Conservation (phyloP, 2,797 vertebrate genomes). For the Cossypha niveicapilla region DNA sequence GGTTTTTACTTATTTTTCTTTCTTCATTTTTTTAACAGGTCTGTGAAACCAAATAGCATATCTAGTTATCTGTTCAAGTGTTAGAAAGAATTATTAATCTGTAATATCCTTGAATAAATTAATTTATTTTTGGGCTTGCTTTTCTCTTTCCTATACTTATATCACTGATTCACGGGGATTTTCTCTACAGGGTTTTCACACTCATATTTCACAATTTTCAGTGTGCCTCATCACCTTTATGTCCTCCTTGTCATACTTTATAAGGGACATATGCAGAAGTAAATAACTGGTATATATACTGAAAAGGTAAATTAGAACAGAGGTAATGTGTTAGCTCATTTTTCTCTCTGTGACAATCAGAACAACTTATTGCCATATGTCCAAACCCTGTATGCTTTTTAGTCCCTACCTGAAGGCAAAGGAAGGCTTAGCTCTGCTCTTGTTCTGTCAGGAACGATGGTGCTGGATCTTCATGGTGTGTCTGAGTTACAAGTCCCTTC, state of each 20-base stretch:
- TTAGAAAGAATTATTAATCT: neutral
- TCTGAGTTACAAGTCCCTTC: neutral
- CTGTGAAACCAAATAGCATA: neutral
- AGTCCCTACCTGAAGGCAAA: neutral
- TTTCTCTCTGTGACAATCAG: neutral
- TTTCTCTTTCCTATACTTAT: neutral
- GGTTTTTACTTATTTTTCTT: neutral
- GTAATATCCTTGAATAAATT: neutral
- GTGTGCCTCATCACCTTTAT: neutral
- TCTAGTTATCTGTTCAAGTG: neutral
- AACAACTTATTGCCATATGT: neutral
- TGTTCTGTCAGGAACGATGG: rapidly evolving
- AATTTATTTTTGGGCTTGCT: neutral
- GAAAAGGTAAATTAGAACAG: neutral
- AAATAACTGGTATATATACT: neutral
- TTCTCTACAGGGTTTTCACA: neutral
- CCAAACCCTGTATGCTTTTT: neutral
- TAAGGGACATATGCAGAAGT: neutral
- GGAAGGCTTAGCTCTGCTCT: neutral
- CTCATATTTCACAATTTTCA: neutral
- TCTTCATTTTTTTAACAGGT: neutral
- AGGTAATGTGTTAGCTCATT: neutral
- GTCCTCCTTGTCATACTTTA: neutral
- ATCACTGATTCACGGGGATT: neutral
- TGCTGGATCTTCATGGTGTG: neutral